Evolutionary conservation across 2,113 vertebrate species (phyloP), one percentile per base, ranked within the genome.

Genomic region (Camelus dromedarius): DNA sequence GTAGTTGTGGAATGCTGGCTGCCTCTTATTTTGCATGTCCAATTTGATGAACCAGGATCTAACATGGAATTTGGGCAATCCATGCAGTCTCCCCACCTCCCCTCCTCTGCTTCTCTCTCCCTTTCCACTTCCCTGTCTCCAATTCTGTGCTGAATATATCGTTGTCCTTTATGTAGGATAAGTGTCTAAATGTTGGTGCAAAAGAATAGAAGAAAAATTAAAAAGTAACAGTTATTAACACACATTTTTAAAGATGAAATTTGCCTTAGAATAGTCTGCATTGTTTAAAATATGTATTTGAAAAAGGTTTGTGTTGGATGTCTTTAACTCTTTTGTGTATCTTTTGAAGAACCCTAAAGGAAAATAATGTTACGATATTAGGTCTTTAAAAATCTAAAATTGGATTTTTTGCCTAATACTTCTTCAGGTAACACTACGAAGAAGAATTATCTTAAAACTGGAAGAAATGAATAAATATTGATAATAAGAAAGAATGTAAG

Each of bases 361-460:
- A 96, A 83, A 96, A 38, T 16, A 54, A 64, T 80, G 5, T 69
- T 77, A 52, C 24, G 64, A 80, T 64, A 91, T 95, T 90, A 92
- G n/a, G 64, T 83, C 70, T 80, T 32, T 52, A 54, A 70, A 48
- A 35, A 56, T 35, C 52, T 35, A 5, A 56, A 79, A 56, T 38
- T 18, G 16, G 26, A 48, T 88, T 95, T 95, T 95, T 86, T 64
- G 38, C 4, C 28, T 20, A 79, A 2, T 54, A 46, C 22, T 83
- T 11, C 22, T 93, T 91, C 66, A 72, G 58, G 3, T 58, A 56
- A 79, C 69, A 76, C 24, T 18, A 28, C 42, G 32, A 87, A 84
- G 52, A 35, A 87, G n/a, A 82, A 56, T 89, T 84, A 48, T 91
- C 50, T 85, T 81, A 85, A 95, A 90, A 56, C 6, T 81, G 56